Conservation (phyloP, 64 coral and sea anemone species). For the Catalaphyllia jardinei region DNA sequence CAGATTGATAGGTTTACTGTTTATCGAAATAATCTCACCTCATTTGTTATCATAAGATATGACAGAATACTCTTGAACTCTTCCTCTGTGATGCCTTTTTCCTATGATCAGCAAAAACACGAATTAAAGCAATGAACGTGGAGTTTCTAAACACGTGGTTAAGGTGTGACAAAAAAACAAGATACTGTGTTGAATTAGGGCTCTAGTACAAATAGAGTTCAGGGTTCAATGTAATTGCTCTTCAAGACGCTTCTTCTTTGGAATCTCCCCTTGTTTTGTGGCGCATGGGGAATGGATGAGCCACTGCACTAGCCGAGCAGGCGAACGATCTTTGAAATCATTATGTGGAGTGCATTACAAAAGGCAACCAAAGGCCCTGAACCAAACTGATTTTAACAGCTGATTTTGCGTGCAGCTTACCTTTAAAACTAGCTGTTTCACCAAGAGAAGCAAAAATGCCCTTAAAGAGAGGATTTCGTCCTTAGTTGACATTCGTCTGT, state of each 20-base stretch:
- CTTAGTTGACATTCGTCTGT: slow-evolving; percentile 41
- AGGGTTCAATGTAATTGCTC: neutral
- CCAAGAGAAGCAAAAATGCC: slow-evolving; percentile 90
- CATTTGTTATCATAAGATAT: slow-evolving; percentile 79
- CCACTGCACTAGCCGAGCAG: too few relatives aligned
- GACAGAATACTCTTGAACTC: slow-evolving; percentile 91
- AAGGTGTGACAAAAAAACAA: neutral
- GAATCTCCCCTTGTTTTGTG: too few relatives aligned
- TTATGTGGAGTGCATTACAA: too few relatives aligned
- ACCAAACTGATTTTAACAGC: too few relatives aligned
- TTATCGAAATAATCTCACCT: slow-evolving; percentile 46
- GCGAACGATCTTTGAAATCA: too few relatives aligned
- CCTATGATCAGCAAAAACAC: slow-evolving; percentile 57
- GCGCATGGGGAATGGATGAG: too few relatives aligned
- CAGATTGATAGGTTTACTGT: too few relatives aligned
- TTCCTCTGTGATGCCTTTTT: slow-evolving; percentile 91
- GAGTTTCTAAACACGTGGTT: neutral
- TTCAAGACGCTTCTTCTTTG: neutral
- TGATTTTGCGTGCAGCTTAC: slow-evolving; percentile 17
- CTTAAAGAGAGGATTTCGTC: slow-evolving; percentile 87
- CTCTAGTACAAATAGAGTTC: too few relatives aligned
- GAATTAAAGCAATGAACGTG: neutral
- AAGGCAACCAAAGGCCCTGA: too few relatives aligned
- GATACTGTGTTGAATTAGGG: too few relatives aligned
- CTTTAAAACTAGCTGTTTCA: slow-evolving; percentile 96